These are phyloP conservation scores for Myocastor coypus DNA, from an alignment of 2,113 vertebrate genomes.

Conservation along the genomic window DNA sequence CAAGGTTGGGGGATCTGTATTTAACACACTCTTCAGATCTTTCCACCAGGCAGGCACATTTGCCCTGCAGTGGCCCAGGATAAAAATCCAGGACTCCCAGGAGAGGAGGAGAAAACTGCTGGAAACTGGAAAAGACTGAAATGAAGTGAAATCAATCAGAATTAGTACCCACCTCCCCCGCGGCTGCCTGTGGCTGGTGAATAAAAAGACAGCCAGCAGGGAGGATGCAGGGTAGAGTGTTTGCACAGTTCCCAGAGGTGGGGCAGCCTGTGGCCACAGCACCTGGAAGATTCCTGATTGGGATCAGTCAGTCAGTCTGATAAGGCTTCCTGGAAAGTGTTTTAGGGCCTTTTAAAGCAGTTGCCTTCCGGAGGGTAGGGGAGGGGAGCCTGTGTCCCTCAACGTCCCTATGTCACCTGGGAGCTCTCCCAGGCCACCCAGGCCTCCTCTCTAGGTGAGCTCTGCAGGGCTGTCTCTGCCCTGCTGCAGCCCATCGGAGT, in stretches of 20 bases:
- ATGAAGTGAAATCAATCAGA: conserved; percentile 53
- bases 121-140: conserved; percentile 66
- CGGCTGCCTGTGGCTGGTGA: not conserved
- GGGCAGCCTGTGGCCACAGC: conserved; percentile 49
- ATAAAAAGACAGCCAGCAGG: not conserved
- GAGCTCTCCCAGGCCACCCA: not conserved
- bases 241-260: conserved; percentile 64
- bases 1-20: not conserved
- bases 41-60: not conserved
- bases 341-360: conserved; percentile 72
- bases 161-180: conserved; percentile 20
- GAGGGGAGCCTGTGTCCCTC: not conserved
- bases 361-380: conserved; percentile 28
- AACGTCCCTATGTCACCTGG: not conserved
- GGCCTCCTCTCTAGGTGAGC: not conserved
- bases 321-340: conserved; percentile 67
- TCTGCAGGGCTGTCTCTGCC: not conserved
- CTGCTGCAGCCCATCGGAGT: not conserved
- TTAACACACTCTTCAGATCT: conserved; percentile 18
- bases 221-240: conserved; percentile 37
- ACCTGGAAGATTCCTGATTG: conserved; percentile 76
- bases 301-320: conserved; percentile 56
- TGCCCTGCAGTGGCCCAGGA: conserved; percentile 40
- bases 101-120: conserved; percentile 46
- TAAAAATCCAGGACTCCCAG: conserved; percentile 44